phyloP scores from a whole-genome alignment of 2,888 invertebrate genomes.

The Zaprionus lineosus region DNA sequence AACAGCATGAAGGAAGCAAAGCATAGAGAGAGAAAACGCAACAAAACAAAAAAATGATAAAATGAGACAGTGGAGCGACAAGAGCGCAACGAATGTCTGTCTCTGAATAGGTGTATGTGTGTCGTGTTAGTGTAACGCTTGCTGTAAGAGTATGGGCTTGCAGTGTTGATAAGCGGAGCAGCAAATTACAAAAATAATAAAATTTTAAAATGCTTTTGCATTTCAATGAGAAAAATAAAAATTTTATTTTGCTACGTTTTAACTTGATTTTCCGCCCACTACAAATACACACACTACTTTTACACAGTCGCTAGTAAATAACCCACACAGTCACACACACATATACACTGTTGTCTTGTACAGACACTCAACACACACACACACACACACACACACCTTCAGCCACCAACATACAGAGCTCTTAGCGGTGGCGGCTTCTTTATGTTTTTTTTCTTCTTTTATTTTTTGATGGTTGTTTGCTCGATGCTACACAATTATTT shows the following conservation, averaged over 20 bases:
- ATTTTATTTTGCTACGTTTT: slow-evolving; percentile 18
- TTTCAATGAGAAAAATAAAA: slow-evolving; percentile 15
- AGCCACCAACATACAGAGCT: slow-evolving; percentile 19
- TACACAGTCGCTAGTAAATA: slow-evolving; percentile 23
- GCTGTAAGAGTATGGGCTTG: slow-evolving; percentile 17
- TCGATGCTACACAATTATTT: slow-evolving; percentile 35
- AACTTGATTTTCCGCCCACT: slow-evolving; percentile 53
- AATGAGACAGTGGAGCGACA: slow-evolving; percentile 46
- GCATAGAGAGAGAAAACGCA: slow-evolving; percentile 36
- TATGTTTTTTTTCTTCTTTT: slow-evolving; percentile 50
- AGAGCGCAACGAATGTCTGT: slow-evolving; percentile 41
- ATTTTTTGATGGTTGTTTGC: slow-evolving; percentile 46
- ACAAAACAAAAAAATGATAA: slow-evolving; percentile 58
- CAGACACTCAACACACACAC: slow-evolving; percentile 31
- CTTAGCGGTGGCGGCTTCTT: slow-evolving; percentile 57
- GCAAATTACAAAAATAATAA: slow-evolving; percentile 23
- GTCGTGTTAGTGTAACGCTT: slow-evolving; percentile 3
- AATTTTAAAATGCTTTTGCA: slow-evolving; percentile 14
- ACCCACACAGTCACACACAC: slow-evolving; percentile 21
- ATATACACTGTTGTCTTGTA: slow-evolving; percentile 8
- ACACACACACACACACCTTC: slow-evolving; percentile 15
- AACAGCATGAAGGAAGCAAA: slow-evolving; percentile 46
- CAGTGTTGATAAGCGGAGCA: slow-evolving; percentile 35
- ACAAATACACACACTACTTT: slow-evolving; percentile 40
- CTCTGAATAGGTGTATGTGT: slow-evolving; percentile 18